Base-by-base conservation (phyloP, 2,113 vertebrate genomes). In the Cryptomyrus ogoouensis region DNA sequence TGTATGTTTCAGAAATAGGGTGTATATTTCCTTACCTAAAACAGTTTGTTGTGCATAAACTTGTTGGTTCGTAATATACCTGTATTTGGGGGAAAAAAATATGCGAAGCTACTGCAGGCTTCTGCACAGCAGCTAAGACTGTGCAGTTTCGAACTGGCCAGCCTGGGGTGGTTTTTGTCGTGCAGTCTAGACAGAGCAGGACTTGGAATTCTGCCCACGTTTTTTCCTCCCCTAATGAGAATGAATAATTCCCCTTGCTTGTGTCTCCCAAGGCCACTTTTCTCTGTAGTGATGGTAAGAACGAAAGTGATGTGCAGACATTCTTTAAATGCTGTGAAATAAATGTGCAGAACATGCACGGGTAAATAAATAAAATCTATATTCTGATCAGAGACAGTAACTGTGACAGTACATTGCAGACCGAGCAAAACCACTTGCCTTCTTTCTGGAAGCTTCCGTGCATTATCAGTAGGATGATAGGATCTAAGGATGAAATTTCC, bases 201-300 rank as follows among this genome's bases (percentile, higher is more conserved):
- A 74, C 83, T 90, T 90, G 84, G 84, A 90, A 90, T 90, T 87
- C 89, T 87, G 89, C 44, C 84, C 46, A 70, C 89, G 84, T 90
- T 90, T 89, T 80, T 13, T 24, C 24, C 24, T 49, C 44, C 15
- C 58, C 53, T 90, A 90, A 90, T 90, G 89, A 90, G 89, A 90
- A 66, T 85, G 89, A 49, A 70, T 87, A 87, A 90, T 90, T 90
- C 83, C 84, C 46, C 50, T 46, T 87, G 56, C 84, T 46, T 39
- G 46, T 74, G 89, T 87, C 89, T 90, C 89, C 77, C 47, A 46
- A 62, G 89, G 89, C 9, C 89, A 35, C 56, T 58, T 87, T 53
- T 19, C 85, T 53, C 49, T 87, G 85, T 42, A 90, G 89, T 52
- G 58, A 52, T 13, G 66, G 66, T 77, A 70, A n/a, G 44, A 89